Evolutionary conservation across 2,888 invertebrate species (phyloP).

Genomic region (Tenthredo mesomela): DNA sequence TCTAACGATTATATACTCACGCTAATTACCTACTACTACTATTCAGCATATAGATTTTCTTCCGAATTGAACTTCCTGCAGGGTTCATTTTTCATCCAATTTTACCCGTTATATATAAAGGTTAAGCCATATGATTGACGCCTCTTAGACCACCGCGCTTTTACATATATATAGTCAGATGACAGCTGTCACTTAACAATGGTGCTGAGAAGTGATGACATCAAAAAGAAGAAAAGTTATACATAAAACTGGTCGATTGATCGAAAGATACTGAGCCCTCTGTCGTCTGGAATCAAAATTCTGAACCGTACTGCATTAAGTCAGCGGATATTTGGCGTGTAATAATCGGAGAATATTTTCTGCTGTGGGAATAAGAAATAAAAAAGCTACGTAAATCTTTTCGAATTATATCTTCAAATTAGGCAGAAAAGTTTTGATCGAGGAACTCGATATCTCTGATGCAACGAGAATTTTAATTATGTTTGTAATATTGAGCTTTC

Average conservation of each 20-base stretch:
- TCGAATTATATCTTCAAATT: no score
- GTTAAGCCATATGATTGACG: constrained; percentile 1
- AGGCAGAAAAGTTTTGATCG: no score
- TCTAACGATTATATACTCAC: not conserved
- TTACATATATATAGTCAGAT: not conserved
- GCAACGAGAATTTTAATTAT: no score
- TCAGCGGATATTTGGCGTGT: not conserved
- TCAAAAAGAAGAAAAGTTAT: not conserved
- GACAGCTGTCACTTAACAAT: constrained; percentile 3
- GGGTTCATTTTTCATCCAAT: not conserved
- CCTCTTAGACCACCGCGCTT: not conserved
- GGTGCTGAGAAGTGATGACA: not conserved
- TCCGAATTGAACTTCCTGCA: not conserved
- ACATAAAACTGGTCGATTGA: constrained; percentile 15
- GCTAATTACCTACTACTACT: constrained; percentile 17
- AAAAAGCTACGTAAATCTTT: no score
- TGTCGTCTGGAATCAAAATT: not conserved
- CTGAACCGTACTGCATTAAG: not conserved
- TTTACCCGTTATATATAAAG: not conserved
- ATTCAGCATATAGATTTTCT: not conserved
- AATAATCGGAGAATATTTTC: not conserved
- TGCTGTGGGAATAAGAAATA: not conserved
- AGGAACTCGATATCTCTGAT: no score
- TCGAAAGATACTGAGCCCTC: not conserved
- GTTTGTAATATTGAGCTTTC: no score